These are phyloP conservation scores for Spodoptera littoralis DNA, from an alignment of 2,888 invertebrate species.

Conservation along the genomic window DNA sequence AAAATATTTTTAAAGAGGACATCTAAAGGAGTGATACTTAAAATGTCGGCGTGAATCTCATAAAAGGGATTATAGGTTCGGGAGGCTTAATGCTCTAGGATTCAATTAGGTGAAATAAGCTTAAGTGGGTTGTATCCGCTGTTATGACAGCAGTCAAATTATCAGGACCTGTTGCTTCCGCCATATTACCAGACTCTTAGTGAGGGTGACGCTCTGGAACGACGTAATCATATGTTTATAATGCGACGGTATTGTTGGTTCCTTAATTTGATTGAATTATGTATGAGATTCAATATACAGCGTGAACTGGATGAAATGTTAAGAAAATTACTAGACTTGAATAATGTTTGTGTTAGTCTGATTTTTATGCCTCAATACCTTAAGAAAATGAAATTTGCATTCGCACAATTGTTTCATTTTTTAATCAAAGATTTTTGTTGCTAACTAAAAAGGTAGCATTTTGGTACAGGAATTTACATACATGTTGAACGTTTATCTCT, in stretches of 20 bases:
- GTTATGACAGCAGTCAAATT: slow-evolving; percentile 87
- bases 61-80: slow-evolving; percentile 86
- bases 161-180: slow-evolving; percentile 79
- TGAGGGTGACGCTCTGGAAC: slow-evolving; percentile 71
- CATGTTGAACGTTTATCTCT: slow-evolving; percentile 43
- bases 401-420: no score
- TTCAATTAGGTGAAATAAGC: slow-evolving; percentile 88
- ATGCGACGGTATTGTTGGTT: slow-evolving; percentile 39
- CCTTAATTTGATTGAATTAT: slow-evolving; percentile 27
- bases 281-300: slow-evolving; percentile 17
- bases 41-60: slow-evolving; percentile 84
- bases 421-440: background rate
- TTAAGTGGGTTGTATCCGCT: slow-evolving; percentile 87
- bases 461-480: no score
- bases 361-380: no score
- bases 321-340: no score
- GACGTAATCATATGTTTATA: slow-evolving; percentile 49
- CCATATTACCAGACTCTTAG: slow-evolving; percentile 64
- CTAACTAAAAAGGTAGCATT: background rate
- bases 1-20: slow-evolving; percentile 75
- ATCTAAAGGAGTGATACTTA: slow-evolving; percentile 74
- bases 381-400: no score
- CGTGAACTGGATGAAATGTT: slow-evolving; percentile 10
- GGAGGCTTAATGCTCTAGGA: slow-evolving; percentile 85
- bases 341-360: no score